These are phyloP conservation scores for Hirtodrosophila confusa DNA, from an alignment of 2,888 invertebrate species.

Conservation along the genomic window DNA sequence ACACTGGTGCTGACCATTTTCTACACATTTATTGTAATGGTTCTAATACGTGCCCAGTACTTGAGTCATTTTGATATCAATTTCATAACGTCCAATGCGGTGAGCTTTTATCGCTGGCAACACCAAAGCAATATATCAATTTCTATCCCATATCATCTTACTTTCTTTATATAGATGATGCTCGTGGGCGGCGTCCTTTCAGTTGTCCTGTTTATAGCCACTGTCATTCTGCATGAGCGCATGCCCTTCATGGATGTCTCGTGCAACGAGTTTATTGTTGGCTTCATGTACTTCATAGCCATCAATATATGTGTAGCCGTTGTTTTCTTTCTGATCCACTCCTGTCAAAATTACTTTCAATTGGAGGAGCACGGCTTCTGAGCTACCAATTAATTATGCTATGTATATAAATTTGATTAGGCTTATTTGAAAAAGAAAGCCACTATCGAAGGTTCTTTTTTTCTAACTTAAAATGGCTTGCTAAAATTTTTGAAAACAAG, in stretches of 20 bases:
- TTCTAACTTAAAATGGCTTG: too few relatives aligned
- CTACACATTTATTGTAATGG: constrained; percentile 49
- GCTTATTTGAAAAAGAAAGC: too few relatives aligned
- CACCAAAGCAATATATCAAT: not conserved
- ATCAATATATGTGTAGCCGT: constrained; percentile 43
- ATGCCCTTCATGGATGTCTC: constrained; percentile 43
- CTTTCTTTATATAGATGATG: constrained; percentile 41
- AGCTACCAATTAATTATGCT: not conserved
- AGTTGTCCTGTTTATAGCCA: constrained; percentile 39
- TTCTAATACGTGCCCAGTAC: constrained; percentile 58
- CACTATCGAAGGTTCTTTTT: too few relatives aligned
- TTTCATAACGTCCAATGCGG: constrained; percentile 51
- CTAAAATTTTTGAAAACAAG: too few relatives aligned
- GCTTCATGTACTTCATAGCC: constrained; percentile 52
- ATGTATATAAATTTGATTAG: too few relatives aligned
- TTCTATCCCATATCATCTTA: too few relatives aligned
- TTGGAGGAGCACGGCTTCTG: constrained; percentile 21
- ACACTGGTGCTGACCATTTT: constrained; percentile 49
- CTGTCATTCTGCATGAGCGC: constrained; percentile 42
- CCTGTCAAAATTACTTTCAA: constrained; percentile 47
- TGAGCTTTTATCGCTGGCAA: constrained; percentile 21
- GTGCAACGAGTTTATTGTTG: constrained; percentile 51
- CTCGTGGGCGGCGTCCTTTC: constrained; percentile 46
- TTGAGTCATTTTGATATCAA: constrained; percentile 54
- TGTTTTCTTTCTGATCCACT: constrained; percentile 49